Evolutionary conservation across 1,140 invertebrate species (phyloP).

Genomic region (Zaprionus ornatus): DNA sequence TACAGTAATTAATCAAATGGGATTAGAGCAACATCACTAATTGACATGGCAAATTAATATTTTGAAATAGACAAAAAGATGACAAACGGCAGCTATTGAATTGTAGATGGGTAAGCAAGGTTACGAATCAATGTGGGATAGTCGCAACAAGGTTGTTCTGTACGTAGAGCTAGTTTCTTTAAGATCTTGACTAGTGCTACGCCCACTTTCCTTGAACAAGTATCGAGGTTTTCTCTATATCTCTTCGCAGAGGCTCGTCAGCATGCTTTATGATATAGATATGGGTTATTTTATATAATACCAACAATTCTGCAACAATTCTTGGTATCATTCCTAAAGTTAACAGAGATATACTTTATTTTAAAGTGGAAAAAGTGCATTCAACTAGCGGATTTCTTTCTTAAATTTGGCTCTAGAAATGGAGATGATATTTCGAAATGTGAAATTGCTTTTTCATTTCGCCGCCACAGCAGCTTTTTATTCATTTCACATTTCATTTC

Average conservation of each 20-base stretch:
- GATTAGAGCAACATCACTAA: conserved; percentile 18
- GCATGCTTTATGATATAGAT: too few species aligned
- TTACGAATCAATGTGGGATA: not conserved
- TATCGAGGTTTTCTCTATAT: not conserved
- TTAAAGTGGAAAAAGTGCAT: not conserved
- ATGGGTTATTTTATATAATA: too few species aligned
- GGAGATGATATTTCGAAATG: not conserved
- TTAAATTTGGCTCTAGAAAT: not conserved
- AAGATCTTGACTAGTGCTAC: not conserved
- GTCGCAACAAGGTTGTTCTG: not conserved
- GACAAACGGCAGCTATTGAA: not conserved
- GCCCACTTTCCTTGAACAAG: not conserved
- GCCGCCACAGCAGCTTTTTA: not conserved
- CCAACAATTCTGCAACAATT: too few species aligned
- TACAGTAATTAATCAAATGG: conserved; percentile 44
- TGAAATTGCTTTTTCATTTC: not conserved
- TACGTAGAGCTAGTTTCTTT: not conserved
- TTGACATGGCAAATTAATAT: conserved; percentile 25
- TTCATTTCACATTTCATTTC: not conserved
- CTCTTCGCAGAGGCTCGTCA: not conserved
- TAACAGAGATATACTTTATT: not conserved
- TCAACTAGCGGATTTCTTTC: not conserved
- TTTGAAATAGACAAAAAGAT: not conserved
- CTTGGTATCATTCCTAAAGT: too few species aligned
- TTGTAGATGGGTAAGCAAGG: not conserved